Evolutionary conservation across 2,113 vertebrate genomes (phyloP).

Genomic region (Junco hyemalis): DNA sequence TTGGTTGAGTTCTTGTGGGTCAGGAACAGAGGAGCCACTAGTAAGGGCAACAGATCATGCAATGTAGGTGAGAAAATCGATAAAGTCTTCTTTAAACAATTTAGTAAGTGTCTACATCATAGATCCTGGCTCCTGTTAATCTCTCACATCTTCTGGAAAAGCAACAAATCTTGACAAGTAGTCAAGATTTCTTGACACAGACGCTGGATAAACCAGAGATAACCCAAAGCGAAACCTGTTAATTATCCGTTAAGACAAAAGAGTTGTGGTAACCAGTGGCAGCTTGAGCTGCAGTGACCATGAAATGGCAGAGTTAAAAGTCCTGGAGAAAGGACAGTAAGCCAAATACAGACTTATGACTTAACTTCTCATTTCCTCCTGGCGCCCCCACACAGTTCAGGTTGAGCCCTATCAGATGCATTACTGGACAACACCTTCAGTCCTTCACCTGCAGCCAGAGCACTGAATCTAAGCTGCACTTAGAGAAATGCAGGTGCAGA

Average conservation of each 20-base stretch:
- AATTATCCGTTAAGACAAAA: neutral
- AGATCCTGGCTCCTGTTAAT: neutral
- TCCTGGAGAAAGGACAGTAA: neutral
- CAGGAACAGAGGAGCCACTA: neutral
- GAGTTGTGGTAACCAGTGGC: neutral
- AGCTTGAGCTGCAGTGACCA: neutral
- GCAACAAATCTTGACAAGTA: neutral
- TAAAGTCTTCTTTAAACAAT: neutral
- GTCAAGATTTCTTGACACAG: neutral
- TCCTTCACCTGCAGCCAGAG: neutral
- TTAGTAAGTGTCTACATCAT: neutral
- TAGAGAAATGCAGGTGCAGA: neutral
- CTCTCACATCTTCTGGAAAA: neutral
- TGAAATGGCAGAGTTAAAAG: neutral
- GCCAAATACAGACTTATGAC: neutral
- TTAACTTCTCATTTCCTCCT: neutral
- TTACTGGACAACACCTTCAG: neutral
- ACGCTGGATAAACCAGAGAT: neutral
- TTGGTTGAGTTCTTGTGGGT: neutral
- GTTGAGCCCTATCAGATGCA: neutral
- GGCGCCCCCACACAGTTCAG: neutral
- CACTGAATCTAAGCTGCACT: neutral
- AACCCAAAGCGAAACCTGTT: neutral
- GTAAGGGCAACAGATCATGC: neutral
- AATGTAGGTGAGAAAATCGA: neutral